These are phyloP conservation scores for Planiliza haematocheilus DNA, from an alignment of 2,113 vertebrate genomes.

Conservation along the genomic window DNA sequence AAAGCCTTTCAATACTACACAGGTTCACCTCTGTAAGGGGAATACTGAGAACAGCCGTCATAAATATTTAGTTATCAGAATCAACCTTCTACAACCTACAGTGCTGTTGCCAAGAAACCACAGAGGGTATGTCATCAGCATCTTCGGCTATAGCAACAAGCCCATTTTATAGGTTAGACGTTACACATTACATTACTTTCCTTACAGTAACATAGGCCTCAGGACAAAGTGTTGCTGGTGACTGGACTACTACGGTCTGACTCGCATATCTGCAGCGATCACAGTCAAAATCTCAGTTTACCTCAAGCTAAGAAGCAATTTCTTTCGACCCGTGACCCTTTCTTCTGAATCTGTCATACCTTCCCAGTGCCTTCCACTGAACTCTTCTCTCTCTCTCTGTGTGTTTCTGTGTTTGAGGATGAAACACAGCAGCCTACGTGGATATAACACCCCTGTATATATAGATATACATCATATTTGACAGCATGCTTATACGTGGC, in stretches of 20 bases:
- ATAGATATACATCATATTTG: neutral
- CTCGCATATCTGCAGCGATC: too few species aligned
- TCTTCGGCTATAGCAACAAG: neutral
- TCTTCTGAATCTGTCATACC: too few species aligned
- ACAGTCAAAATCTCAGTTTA: constrained; percentile 15
- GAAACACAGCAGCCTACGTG: too few species aligned
- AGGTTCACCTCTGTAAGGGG: neutral
- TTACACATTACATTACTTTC: too few species aligned
- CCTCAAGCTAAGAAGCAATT: constrained; percentile 10
- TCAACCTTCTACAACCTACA: too few species aligned
- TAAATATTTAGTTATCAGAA: neutral
- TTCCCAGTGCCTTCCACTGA: neutral
- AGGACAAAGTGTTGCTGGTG: neutral
- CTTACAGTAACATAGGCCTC: neutral
- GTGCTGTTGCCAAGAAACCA: neutral
- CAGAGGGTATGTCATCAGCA: too few species aligned
- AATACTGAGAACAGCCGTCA: neutral
- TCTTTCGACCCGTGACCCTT: neutral
- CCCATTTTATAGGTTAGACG: too few species aligned
- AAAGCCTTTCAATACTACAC: neutral
- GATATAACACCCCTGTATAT: neutral
- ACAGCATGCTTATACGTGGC: neutral
- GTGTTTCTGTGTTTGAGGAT: neutral
- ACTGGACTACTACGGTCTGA: neutral
- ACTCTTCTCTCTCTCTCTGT: neutral